Base-by-base conservation (phyloP, 64 coral and sea anemone genomes). In the Stichodactyla helianthus region DNA sequence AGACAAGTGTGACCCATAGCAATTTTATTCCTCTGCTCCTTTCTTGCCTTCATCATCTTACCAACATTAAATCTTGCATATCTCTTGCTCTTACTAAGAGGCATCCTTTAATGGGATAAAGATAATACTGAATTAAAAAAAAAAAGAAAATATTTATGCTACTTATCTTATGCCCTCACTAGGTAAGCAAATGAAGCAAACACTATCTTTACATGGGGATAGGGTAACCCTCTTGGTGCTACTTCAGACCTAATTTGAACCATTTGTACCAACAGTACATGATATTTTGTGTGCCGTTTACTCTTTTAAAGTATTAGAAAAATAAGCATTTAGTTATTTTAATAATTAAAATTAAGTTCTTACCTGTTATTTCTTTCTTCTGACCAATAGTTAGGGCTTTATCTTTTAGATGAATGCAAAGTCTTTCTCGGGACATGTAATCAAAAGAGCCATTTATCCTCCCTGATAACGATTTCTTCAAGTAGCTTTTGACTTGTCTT, bases 1-100 rank as follows among this genome's bases (percentile, higher is more conserved):
- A 85, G 55, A 85, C 23, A 63, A 85, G 62, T 85, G 83, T 85
- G 83, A 85, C 6, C 83, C 83, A 85, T 63, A 85, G 83, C 55
- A 85, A 85, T 16, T 85, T 85, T 85, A 63, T 85, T 85, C 59
- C 83, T 85, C 83, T 85, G 55, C 59, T 85, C 25, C 59, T 85
- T 85, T 64, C 83, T 85, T 85, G 55, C 83, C 59, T 85, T 85
- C 11, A 85, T 85, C 84, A 86, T 86, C 84, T 65, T 59, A 86
- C 84, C 84, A 86, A 65, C 59, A 63, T 86, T 86, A 64, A 86
- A 65, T 86, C 58, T 86, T 86, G 28, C 60, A 64, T 65, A 86
- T 14, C 84, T 86, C 84, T 86, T 86, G 25, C 84, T 86, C 27
- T 86, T 67, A 86, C 84, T 86, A 86, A 86, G 84, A 86, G 84